These are phyloP conservation scores for Zeugodacus cucurbitae DNA, from an alignment of 1,140 invertebrate species.

Conservation along the genomic window DNA sequence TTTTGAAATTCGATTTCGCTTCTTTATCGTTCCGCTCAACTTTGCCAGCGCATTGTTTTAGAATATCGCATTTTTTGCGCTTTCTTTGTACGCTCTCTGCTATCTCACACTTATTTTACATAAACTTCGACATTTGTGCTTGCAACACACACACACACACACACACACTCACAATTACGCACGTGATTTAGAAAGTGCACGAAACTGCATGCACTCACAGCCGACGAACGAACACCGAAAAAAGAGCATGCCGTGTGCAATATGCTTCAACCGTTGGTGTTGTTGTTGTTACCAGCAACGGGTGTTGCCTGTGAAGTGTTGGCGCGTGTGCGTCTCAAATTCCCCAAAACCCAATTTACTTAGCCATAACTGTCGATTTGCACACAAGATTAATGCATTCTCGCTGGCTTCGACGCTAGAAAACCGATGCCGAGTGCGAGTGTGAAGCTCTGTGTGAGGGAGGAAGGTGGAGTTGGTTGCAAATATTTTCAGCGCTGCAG, in stretches of 20 bases:
- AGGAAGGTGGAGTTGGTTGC: no score
- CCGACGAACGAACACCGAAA: neutral
- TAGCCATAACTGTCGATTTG: constrained; percentile 36
- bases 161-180: neutral
- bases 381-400: constrained; percentile 30
- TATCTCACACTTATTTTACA: neutral
- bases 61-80: neutral
- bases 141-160: neutral
- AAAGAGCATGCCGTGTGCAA: neutral
- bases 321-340: constrained; percentile 11
- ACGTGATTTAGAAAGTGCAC: neutral
- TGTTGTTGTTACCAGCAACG: neutral
- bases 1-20: constrained; percentile 31
- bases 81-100: neutral
- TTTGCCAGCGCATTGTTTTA: constrained; percentile 29
- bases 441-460: neutral
- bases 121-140: constrained; percentile 17
- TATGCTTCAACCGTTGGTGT: neutral
- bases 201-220: neutral
- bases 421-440: neutral
- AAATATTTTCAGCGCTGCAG: neutral
- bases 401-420: neutral
- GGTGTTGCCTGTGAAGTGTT: neutral
- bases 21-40: constrained; percentile 10
- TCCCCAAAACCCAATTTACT: constrained; percentile 38